These are phyloP conservation scores for Acronicta leporina DNA, from an alignment of 2,888 invertebrate genomes.

Conservation along the genomic window DNA sequence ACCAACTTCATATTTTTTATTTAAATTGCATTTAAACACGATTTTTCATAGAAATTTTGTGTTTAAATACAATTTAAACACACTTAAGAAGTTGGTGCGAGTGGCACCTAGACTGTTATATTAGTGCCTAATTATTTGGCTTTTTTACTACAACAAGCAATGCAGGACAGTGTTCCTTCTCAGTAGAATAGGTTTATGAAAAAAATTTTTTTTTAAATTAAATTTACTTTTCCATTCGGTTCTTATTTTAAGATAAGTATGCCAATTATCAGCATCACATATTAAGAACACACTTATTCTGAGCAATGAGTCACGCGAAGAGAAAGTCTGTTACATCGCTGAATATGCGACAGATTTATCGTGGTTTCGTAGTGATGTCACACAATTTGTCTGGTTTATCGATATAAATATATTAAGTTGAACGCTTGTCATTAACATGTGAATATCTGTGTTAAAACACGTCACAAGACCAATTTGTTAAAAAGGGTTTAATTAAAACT, in stretches of 20 bases:
- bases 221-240: slow-evolving; percentile 28
- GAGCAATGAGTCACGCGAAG: slow-evolving; percentile 85
- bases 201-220: not conserved
- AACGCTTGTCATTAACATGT: not conserved
- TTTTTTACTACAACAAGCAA: no score
- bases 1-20: no score
- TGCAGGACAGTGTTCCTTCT: no score
- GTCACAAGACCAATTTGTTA: not conserved
- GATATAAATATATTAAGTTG: slow-evolving; percentile 42
- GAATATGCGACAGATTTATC: slow-evolving; percentile 89
- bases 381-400: slow-evolving; percentile 36
- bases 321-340: slow-evolving; percentile 88
- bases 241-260: slow-evolving; percentile 82
- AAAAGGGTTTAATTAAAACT: not conserved
- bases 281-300: slow-evolving; percentile 86
- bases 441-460: not conserved
- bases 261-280: slow-evolving; percentile 87
- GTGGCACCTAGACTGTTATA: no score
- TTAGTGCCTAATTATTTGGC: no score
- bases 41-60: no score
- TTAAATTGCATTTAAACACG: no score
- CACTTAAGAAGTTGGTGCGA: no score
- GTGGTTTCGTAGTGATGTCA: slow-evolving; percentile 76
- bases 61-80: no score
- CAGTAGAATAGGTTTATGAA: not conserved